Conservation (phyloP, 2,797 vertebrate species). For the Pogoniulus pusillus region DNA sequence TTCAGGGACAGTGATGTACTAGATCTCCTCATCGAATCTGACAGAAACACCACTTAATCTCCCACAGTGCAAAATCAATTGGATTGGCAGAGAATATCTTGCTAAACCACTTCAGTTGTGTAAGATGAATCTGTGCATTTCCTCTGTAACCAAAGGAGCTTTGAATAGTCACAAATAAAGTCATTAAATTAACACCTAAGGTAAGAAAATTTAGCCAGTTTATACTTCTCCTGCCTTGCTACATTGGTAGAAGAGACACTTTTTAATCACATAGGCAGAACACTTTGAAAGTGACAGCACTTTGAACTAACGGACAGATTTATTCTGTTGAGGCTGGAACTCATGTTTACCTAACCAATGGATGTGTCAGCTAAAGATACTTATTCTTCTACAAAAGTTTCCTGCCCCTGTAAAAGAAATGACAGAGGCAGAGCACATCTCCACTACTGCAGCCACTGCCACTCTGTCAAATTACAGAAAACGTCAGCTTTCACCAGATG, state of each 20-base stretch:
- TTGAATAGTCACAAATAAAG: not conserved
- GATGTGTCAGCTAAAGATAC: not conserved
- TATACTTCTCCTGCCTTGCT: not conserved
- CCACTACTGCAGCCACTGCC: not conserved
- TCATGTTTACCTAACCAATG: not conserved
- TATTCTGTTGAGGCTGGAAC: not conserved
- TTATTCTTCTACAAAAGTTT: not conserved
- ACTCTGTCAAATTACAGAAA: not conserved
- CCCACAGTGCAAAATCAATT: not conserved
- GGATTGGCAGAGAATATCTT: not conserved
- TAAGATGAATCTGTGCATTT: not conserved
- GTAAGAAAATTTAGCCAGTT: not conserved
- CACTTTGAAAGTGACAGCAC: not conserved
- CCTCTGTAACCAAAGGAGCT: fast-evolving
- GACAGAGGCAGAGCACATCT: not conserved
- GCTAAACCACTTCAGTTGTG: not conserved
- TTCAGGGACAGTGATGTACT: not conserved
- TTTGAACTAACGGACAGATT: not conserved
- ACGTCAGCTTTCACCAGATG: not conserved
- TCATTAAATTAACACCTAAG: not conserved
- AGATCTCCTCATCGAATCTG: not conserved
- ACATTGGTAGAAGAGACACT: not conserved
- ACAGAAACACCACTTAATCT: not conserved
- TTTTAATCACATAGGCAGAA: not conserved
- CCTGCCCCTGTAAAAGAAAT: not conserved